Conservation (phyloP, 2,797 vertebrate genomes). For the Pseudocheirus occidentalis region DNA sequence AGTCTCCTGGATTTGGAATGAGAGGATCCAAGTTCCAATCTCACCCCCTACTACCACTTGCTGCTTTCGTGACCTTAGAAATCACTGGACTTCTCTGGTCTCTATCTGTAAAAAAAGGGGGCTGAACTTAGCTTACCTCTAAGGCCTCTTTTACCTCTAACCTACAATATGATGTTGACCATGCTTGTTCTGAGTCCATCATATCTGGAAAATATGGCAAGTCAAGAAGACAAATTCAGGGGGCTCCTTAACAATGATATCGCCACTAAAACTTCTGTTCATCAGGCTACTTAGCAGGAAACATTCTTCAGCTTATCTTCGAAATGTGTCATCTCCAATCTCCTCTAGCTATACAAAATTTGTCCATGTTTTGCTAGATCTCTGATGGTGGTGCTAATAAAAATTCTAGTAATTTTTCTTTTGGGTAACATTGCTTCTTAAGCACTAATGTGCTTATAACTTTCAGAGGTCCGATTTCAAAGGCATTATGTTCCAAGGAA, state of each 20-base stretch:
- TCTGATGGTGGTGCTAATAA: neutral
- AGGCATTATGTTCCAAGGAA: neutral
- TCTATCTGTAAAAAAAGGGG: neutral
- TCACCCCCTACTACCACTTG: neutral
- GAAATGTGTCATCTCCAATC: neutral
- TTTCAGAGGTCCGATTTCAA: neutral
- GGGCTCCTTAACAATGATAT: neutral
- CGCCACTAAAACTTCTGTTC: neutral
- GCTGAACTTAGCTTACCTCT: neutral
- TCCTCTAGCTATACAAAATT: neutral
- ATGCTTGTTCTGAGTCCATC: neutral
- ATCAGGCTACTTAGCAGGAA: neutral
- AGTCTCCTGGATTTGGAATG: neutral
- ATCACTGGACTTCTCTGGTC: neutral
- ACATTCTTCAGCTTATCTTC: neutral
- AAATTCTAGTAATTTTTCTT: neutral
- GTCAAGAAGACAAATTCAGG: neutral
- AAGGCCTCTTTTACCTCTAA: neutral
- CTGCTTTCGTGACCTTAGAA: neutral
- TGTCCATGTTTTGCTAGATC: neutral
- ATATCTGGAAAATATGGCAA: neutral
- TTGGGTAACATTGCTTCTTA: neutral
- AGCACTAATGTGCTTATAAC: neutral
- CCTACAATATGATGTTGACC: neutral
- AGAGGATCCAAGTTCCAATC: neutral